phyloP scores from a whole-genome alignment of 2,888 invertebrate genomes.

The Metopia argyrocephala region DNA sequence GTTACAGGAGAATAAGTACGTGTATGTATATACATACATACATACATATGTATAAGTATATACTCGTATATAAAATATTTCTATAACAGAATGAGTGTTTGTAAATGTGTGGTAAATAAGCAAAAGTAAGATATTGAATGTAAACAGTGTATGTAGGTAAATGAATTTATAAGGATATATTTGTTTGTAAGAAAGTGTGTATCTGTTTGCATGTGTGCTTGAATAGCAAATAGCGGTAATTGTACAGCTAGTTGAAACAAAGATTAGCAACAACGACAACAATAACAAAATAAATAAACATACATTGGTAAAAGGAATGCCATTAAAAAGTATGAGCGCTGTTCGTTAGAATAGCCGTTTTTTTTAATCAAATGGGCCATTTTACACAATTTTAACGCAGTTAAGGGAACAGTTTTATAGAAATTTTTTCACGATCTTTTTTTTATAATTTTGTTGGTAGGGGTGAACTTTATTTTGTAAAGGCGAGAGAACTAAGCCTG shows the following conservation, averaged over 20 bases:
- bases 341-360: conserved; percentile 1
- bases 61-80: background rate
- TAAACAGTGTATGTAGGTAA: conserved; percentile 43
- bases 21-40: background rate
- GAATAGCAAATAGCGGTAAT: conserved; percentile 20
- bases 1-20: background rate
- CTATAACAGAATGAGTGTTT: background rate
- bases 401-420: no score
- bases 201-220: background rate
- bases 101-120: conserved; percentile 39
- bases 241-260: conserved; percentile 27
- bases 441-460: no score
- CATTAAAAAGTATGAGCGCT: conserved; percentile 4
- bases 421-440: no score
- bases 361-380: no score
- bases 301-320: conserved; percentile 36
- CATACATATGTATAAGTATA: no score
- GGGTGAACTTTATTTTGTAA: no score
- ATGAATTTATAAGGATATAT: background rate
- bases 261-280: conserved; percentile 29
- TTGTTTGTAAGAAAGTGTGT: background rate
- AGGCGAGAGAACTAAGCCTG: no score
- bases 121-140: conserved; percentile 50
- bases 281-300: conserved; percentile 29
- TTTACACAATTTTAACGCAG: no score